A percentile compares a stretch with the other conserved stretches of the same genome.
phyloP scores from a whole-genome alignment of 2,797 vertebrate genomes.

The Natrix natrix region DNA sequence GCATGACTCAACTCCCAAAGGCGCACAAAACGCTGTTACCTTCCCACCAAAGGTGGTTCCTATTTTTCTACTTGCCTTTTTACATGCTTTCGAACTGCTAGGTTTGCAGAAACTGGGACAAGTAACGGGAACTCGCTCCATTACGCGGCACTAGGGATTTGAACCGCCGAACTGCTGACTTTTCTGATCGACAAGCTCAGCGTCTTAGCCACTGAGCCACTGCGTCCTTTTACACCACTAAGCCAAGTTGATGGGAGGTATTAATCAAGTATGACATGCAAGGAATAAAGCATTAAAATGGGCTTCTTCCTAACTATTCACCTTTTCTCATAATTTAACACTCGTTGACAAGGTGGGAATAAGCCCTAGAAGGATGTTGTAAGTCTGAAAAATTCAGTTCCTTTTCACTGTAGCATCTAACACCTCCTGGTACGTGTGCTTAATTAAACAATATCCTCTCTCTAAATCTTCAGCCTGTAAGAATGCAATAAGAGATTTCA shows the following conservation, averaged over 20 bases:
- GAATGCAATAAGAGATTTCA: background rate
- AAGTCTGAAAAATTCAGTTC: background rate
- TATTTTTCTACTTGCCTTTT: too few species aligned
- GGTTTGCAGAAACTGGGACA: too few species aligned
- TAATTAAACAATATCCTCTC: slow-evolving; percentile 4
- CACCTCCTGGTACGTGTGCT: background rate
- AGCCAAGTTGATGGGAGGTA: background rate
- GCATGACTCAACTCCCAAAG: too few species aligned
- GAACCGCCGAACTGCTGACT: too few species aligned
- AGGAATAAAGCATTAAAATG: background rate
- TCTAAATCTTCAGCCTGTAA: background rate
- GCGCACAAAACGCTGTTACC: too few species aligned
- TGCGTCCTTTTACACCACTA: background rate
- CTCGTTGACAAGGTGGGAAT: background rate
- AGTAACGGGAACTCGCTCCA: too few species aligned
- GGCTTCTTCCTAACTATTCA: background rate
- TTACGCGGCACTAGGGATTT: too few species aligned
- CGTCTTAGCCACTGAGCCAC: too few species aligned
- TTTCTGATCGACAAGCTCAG: too few species aligned
- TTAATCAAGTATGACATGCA: background rate
- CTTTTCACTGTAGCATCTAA: background rate
- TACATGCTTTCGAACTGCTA: too few species aligned
- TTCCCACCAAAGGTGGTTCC: too few species aligned
- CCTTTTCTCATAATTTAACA: background rate
- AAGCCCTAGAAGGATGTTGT: background rate